Conservation (phyloP, 2,888 invertebrate genomes). For the Folsomia candida region DNA sequence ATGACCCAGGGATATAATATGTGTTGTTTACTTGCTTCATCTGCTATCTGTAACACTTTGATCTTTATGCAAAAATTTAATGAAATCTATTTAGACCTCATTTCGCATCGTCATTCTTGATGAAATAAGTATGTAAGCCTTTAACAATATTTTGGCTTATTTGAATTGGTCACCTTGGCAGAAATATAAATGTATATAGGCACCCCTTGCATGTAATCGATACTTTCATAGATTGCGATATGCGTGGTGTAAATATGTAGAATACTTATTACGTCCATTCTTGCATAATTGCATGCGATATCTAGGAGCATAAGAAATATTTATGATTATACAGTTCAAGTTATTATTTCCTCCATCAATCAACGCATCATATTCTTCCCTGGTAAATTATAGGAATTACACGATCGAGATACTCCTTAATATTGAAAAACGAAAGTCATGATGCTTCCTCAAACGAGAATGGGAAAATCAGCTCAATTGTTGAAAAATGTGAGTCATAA, state of each 20-base stretch:
- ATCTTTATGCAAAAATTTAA: not conserved
- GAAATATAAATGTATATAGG: not conserved
- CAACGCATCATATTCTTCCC: no score
- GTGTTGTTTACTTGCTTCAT: no score
- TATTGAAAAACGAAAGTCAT: not conserved
- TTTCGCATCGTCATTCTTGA: not conserved
- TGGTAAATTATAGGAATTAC: no score
- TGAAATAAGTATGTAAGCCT: not conserved
- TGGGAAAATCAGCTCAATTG: not conserved
- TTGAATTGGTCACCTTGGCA: conserved; percentile 3
- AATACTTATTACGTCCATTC: not conserved
- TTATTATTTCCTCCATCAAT: no score
- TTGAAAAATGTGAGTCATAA: conserved; percentile 25
- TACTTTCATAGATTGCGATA: no score
- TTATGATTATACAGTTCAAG: no score
- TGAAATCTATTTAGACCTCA: not conserved
- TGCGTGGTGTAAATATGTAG: no score
- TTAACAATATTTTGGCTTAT: conserved; percentile 9
- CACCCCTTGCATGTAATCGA: not conserved
- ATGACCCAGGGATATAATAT: no score
- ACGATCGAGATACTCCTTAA: no score
- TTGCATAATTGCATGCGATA: not conserved
- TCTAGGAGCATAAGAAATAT: no score
- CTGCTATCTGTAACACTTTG: no score
- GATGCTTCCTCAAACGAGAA: not conserved